Evolutionary conservation across 2,888 invertebrate species (phyloP).

Genomic region (Morpho helenor): DNA sequence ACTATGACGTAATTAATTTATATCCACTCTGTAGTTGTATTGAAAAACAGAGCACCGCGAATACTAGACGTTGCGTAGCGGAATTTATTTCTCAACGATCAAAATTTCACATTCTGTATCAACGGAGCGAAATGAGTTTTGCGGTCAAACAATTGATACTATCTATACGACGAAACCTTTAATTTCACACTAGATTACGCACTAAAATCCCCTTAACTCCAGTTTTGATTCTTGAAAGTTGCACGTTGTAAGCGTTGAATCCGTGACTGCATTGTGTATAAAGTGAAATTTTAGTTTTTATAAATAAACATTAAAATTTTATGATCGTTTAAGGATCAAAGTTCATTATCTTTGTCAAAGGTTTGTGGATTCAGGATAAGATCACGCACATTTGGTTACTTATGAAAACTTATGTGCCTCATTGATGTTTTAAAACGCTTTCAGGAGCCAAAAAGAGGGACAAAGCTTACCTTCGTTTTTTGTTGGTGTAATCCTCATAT

Average conservation of each 20-base stretch:
- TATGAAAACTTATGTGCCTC: no score
- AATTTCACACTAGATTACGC: constrained; percentile 71
- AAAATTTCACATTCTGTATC: constrained; percentile 53
- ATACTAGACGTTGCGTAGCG: constrained; percentile 29
- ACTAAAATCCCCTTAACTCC: constrained; percentile 35
- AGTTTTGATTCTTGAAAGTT: constrained; percentile 30
- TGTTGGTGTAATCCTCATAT: no score
- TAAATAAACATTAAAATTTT: no score
- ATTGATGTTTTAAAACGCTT: no score
- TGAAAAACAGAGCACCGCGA: constrained; percentile 29
- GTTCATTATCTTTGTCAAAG: neutral
- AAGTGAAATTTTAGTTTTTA: no score
- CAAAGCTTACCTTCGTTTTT: no score
- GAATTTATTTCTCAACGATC: constrained; percentile 40
- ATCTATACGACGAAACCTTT: constrained; percentile 46
- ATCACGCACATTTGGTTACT: no score
- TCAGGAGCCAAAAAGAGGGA: no score
- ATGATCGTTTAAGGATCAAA: no score
- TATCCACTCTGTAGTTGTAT: constrained; percentile 25
- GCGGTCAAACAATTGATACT: constrained; percentile 67
- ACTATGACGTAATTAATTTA: constrained; percentile 18
- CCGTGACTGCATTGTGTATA: constrained; percentile 1
- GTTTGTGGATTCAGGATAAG: no score
- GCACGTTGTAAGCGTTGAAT: constrained; percentile 10
- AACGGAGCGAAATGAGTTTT: constrained; percentile 65